These are phyloP conservation scores for Aselliscus stoliczkanus DNA, from an alignment of 2,797 vertebrate genomes.

Conservation along the genomic window DNA sequence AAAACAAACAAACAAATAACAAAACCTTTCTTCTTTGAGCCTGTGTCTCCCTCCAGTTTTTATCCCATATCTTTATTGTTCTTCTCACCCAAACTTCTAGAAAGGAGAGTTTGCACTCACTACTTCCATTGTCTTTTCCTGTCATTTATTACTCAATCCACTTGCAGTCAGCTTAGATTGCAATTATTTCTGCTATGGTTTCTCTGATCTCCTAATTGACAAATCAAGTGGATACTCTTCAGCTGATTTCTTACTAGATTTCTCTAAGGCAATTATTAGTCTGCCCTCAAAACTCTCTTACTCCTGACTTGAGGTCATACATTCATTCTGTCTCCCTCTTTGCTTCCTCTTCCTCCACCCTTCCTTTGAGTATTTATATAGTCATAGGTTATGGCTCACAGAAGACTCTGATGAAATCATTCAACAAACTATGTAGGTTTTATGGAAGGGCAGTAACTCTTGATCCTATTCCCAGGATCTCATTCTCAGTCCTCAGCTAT, in stretches of 20 bases:
- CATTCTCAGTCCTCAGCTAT: not conserved
- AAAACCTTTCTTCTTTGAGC: not conserved
- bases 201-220: not conserved
- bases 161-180: not conserved
- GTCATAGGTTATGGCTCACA: not conserved
- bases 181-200: not conserved
- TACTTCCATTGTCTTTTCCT: not conserved
- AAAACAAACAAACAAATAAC: too few species aligned
- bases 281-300: not conserved
- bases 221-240: not conserved
- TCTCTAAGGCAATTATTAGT: not conserved
- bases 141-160: not conserved
- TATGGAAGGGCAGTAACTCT: not conserved
- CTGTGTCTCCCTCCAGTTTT: not conserved
- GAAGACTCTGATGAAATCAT: not conserved
- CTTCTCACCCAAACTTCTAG: not conserved
- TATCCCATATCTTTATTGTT: not conserved
- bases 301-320: not conserved
- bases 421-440: not conserved
- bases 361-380: not conserved
- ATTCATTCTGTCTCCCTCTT: not conserved
- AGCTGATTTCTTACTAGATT: not conserved
- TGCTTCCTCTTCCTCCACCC: not conserved
- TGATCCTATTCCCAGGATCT: not conserved
- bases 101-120: not conserved